Conservation (phyloP, 2,888 invertebrate species). For the Anarsia innoxiella region DNA sequence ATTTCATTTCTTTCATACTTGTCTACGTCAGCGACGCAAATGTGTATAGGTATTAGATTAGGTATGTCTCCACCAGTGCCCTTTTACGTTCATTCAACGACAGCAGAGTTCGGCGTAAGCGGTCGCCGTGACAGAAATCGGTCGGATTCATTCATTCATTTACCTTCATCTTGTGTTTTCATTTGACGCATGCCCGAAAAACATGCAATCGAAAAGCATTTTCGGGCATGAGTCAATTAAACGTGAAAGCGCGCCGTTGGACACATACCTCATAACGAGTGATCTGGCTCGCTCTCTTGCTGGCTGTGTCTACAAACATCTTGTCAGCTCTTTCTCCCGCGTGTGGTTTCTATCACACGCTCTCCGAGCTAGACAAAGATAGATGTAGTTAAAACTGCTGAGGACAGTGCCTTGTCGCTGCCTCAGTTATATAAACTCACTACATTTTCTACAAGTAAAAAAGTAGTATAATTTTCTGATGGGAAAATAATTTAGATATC, state of each 20-base stretch:
- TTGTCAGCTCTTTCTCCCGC: too few species aligned
- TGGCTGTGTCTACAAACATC: too few species aligned
- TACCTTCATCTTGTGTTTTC: not conserved
- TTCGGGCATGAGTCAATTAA: not conserved
- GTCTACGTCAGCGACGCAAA: too few species aligned
- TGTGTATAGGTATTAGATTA: too few species aligned
- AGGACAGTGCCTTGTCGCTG: slow-evolving; percentile 18
- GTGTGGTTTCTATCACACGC: not conserved
- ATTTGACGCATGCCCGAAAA: not conserved
- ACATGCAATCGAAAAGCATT: not conserved
- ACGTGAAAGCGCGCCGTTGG: not conserved
- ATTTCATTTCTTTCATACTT: too few species aligned
- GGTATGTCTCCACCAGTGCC: too few species aligned
- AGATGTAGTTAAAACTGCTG: slow-evolving; percentile 45
- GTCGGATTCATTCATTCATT: too few species aligned
- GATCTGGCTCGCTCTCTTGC: not conserved
- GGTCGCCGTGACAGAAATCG: too few species aligned
- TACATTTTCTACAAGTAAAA: slow-evolving; percentile 26
- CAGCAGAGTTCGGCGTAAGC: too few species aligned
- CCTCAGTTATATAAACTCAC: slow-evolving; percentile 50
- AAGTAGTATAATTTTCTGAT: too few species aligned
- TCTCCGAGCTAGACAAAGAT: slow-evolving; percentile 33
- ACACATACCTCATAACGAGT: not conserved
- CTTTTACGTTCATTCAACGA: too few species aligned
- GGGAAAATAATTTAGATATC: too few species aligned